These are phyloP conservation scores for Promerops cafer DNA, from an alignment of 2,113 vertebrate genomes.

Conservation along the genomic window DNA sequence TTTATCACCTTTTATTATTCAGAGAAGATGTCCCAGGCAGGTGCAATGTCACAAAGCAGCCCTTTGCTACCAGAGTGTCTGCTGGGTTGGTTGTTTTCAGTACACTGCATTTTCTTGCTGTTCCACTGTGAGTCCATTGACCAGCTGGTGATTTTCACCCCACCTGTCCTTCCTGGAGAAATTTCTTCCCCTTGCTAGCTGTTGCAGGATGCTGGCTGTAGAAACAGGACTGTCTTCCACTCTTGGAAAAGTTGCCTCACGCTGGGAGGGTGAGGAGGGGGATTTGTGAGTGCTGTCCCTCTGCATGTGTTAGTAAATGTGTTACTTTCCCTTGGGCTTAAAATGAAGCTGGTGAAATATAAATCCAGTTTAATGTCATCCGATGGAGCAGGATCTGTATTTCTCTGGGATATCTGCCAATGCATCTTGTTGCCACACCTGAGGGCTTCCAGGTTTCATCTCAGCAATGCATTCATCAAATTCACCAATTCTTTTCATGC, in stretches of 20 bases:
- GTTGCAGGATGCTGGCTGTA: not conserved
- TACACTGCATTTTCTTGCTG: not conserved
- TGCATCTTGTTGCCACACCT: constrained; percentile 54
- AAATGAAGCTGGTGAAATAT: not conserved
- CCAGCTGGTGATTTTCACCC: not conserved
- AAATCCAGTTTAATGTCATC: not conserved
- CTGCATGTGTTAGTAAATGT: not conserved
- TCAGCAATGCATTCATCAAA: constrained; percentile 77
- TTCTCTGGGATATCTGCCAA: constrained; percentile 15
- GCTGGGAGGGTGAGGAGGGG: not conserved
- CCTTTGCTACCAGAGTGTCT: not conserved
- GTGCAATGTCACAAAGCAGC: not conserved
- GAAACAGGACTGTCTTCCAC: not conserved
- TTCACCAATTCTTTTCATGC: constrained; percentile 75
- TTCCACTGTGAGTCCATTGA: not conserved
- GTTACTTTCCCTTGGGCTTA: not conserved
- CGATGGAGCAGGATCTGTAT: not conserved
- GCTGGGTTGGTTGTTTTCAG: not conserved
- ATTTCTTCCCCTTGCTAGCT: not conserved
- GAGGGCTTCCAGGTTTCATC: constrained; percentile 62
- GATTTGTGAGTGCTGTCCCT: not conserved
- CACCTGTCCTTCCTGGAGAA: not conserved
- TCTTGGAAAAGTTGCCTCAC: fast-evolving
- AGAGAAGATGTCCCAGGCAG: not conserved
- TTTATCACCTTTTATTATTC: constrained; percentile 22